Conservation (phyloP, 2,797 vertebrate species). For the Enteromius mattozi region DNA sequence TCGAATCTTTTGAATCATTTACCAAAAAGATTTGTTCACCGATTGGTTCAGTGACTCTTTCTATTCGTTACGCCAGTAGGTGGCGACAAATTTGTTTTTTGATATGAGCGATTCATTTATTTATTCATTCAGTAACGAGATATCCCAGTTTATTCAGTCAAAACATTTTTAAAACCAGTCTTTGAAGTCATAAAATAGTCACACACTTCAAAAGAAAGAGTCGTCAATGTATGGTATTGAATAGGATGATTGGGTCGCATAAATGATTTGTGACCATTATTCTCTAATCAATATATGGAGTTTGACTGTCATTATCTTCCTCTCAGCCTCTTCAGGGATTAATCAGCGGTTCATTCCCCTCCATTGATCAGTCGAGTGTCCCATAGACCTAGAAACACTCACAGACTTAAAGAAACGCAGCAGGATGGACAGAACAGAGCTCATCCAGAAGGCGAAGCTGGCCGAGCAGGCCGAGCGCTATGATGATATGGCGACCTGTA, state of each 20-base stretch:
- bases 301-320: slow-evolving; percentile 28
- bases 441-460: slow-evolving; percentile 94
- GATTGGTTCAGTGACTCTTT: background rate
- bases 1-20: slow-evolving; percentile 20
- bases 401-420: slow-evolving; percentile 45
- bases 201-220: background rate
- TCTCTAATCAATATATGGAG: slow-evolving; percentile 20
- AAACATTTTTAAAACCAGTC: background rate
- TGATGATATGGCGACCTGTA: slow-evolving; percentile 95
- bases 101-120: background rate
- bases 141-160: background rate
- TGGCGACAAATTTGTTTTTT: slow-evolving; percentile 2
- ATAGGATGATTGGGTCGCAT: background rate
- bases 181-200: background rate
- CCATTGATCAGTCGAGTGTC: slow-evolving; percentile 36
- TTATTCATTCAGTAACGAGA: background rate
- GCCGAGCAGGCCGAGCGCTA: slow-evolving; percentile 98
- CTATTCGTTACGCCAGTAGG: background rate
- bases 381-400: slow-evolving; percentile 47
- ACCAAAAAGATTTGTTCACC: background rate
- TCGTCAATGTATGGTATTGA: background rate
- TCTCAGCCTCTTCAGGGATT: slow-evolving; percentile 54
- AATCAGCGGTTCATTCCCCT: slow-evolving; percentile 27
- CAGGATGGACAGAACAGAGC: slow-evolving; percentile 86
- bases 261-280: background rate